Base-by-base conservation (phyloP, 2,113 vertebrate species). In the Anguilla japonica region DNA sequence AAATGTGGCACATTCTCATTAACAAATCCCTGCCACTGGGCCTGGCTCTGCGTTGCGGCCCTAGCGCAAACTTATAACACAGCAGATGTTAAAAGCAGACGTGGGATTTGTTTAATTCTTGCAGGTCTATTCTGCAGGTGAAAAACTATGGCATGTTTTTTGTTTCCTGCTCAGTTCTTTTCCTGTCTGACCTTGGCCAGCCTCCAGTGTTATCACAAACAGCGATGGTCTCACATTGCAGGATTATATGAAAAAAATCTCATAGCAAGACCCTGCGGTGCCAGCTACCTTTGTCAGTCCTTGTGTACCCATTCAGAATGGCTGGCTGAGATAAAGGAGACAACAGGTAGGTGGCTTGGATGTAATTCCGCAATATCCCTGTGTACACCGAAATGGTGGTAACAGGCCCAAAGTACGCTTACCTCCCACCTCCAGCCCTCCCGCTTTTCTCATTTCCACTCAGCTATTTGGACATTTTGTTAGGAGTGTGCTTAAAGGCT, bases 151-250 rank as follows among this genome's bases (percentile, higher is more conserved):
- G 1, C 11, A 5, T 63, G 2, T 81, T 87, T 88, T 82, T 81
- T 85, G 80, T 87, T 89, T 75, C 86, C 79, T 40, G 71, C 60
- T 60, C 83, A 85, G 88, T 84, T 90, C 83, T 34, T 90, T 46
- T 56, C 39, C 78, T 63, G 0, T 86, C 79, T 90, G 88, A 92
- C 92, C 92, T 93, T 91, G 91, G 84, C 57, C 89, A 86, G 91
- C 93, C 91, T 90, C 87, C 80, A 89, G 88, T 89, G 88, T 88
- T 91, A 88, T 92, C 89, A 88, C 89, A 92, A 89, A 89, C 91
- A 91, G 90, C 79, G 89, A 91, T 29, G 41, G 18, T 40, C 39
- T 89, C 79, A 81, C 0, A 0, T 88, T 92, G 88, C 71, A 89
- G 92, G 87, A 87, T 89, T 89, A 84, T 89, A 84, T 43, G 50